Percentiles rank a stretch among this genome's conserved stretches.
These are phyloP conservation scores for Polypterus senegalus DNA, from an alignment of 2,113 vertebrate species.

Conservation along the genomic window DNA sequence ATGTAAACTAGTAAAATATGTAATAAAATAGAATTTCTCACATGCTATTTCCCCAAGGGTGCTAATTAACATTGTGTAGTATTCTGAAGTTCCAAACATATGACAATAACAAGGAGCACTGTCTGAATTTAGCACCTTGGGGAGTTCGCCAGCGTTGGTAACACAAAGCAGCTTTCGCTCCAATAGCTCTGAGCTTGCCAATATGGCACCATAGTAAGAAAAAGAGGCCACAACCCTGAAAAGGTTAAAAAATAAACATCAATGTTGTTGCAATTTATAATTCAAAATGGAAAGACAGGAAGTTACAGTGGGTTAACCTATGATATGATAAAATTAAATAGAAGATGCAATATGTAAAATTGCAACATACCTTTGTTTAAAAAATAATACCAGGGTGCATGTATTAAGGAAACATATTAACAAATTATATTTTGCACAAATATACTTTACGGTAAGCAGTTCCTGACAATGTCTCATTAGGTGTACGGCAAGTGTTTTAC, in stretches of 20 bases:
- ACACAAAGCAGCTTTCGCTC: slow-evolving; percentile 71
- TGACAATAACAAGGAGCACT: slow-evolving; percentile 63
- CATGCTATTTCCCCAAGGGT: slow-evolving; percentile 69
- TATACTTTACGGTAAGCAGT: too few relatives aligned
- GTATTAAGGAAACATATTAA: neutral
- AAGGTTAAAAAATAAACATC: neutral
- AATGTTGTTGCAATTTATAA: too few relatives aligned
- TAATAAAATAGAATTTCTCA: slow-evolving; percentile 28
- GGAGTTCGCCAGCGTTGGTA: slow-evolving; percentile 13
- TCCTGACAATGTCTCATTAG: too few relatives aligned
- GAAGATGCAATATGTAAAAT: neutral
- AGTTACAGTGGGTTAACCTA: neutral
- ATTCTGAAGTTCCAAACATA: slow-evolving; percentile 57
- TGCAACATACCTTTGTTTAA: neutral
- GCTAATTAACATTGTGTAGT: slow-evolving; percentile 82
- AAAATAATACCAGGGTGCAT: neutral
- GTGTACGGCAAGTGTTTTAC: too few relatives aligned
- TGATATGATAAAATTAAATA: neutral
- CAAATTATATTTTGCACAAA: too few relatives aligned
- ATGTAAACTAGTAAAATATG: too few relatives aligned
- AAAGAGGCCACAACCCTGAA: slow-evolving; percentile 86
- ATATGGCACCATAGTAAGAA: slow-evolving; percentile 74
- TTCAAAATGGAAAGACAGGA: neutral
- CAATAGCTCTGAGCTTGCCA: slow-evolving; percentile 77
- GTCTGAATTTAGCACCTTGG: slow-evolving; percentile 27